phyloP scores from a whole-genome alignment of 1,140 invertebrate species.

The Drosophila neocordata region DNA sequence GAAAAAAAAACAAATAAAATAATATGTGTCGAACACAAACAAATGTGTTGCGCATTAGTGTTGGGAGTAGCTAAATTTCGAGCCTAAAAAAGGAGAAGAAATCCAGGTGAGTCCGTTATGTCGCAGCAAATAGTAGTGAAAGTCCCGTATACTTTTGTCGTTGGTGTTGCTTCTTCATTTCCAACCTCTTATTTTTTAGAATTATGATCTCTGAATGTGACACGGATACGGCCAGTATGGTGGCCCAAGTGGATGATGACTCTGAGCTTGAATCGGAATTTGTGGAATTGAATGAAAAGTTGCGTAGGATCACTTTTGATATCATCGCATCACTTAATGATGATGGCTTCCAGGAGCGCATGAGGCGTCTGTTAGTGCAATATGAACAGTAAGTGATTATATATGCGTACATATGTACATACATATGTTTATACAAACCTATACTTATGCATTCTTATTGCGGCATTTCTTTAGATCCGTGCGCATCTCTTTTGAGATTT shows the following conservation, averaged over 20 bases:
- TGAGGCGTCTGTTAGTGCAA: conserved; percentile 52
- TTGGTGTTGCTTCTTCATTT: not conserved
- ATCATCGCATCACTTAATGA: conserved; percentile 59
- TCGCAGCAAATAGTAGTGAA: conserved; percentile 7
- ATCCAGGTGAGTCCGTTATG: conserved; percentile 5
- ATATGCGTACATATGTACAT: not conserved
- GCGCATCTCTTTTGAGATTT: conserved; percentile 54
- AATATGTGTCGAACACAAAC: conserved; percentile 36
- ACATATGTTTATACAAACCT: not conserved
- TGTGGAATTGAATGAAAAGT: conserved; percentile 50
- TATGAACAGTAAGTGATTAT: conserved; percentile 51
- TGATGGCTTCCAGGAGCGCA: conserved; percentile 56
- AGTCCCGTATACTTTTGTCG: conserved; percentile 24
- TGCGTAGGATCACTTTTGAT: conserved; percentile 52
- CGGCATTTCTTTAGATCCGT: conserved; percentile 43
- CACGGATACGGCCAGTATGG: conserved; percentile 8
- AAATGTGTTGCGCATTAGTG: conserved; percentile 30
- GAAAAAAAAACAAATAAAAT: conserved; percentile 26
- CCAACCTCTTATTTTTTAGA: not conserved
- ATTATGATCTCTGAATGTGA: conserved; percentile 9
- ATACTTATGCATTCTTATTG: not conserved
- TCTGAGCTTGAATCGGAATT: conserved; percentile 46
- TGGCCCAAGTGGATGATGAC: conserved; percentile 10
- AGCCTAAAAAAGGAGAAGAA: conserved; percentile 17
- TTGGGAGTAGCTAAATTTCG: conserved; percentile 29